These are phyloP conservation scores for Homalodisca vitripennis DNA, from an alignment of 1,140 invertebrate species.

Conservation along the genomic window DNA sequence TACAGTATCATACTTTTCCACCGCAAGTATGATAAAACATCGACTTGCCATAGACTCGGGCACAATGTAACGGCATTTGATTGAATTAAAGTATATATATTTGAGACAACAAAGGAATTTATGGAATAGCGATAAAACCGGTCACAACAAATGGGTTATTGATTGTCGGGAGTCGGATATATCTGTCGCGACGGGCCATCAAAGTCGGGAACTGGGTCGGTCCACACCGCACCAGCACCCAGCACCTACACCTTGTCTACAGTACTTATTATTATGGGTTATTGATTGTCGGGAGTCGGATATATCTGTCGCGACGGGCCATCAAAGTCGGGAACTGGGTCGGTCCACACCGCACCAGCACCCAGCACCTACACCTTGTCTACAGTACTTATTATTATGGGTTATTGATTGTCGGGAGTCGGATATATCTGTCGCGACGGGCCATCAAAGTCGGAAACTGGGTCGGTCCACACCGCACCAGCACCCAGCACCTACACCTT, in stretches of 20 bases:
- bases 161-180: background rate
- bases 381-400: too few species aligned
- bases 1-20: too few species aligned
- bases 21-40: too few species aligned
- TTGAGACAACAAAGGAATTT: constrained; percentile 6
- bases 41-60: background rate
- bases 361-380: background rate
- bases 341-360: background rate
- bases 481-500: background rate
- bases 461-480: background rate
- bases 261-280: too few species aligned
- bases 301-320: background rate
- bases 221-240: background rate
- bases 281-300: background rate
- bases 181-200: background rate
- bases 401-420: background rate
- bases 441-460: background rate
- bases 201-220: background rate
- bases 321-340: background rate
- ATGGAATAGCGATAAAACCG: constrained; percentile 2
- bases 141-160: background rate
- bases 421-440: background rate
- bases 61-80: background rate
- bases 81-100: constrained; percentile 7
- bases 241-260: background rate